Base-by-base conservation (phyloP, 2,113 vertebrate species). In the Ptilorrhoa leucosticta region DNA sequence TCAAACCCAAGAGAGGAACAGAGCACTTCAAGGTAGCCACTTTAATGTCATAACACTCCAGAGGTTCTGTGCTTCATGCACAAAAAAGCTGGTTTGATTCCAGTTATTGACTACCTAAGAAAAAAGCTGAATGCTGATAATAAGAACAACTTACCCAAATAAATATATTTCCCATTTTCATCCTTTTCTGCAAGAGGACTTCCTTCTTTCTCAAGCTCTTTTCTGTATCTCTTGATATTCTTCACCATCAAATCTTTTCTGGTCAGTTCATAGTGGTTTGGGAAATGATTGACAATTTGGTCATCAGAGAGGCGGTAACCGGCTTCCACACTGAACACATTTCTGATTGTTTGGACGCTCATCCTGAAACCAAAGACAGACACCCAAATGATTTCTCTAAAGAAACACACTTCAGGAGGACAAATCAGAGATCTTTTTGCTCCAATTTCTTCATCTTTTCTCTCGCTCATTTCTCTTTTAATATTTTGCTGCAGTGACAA, bases 171-270 rank as follows among this genome's bases (percentile, higher is more conserved):
- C 10, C 99, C 99, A 39, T 99, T 99, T 80, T 99, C 99, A 50
- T 99, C 99, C 91, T 99, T 99, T 95, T 99, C 99, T 0, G 99
- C 99, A 75, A 99, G 96, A 1, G 98, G 98, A 85, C 98, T 99
- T 70, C 98, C 97, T 94, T 99, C 99, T 82, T 99, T 99, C 95
- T 99, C 99, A 76, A 99, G 97, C 56, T 99, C 99, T 78, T 99
- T 99, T 72, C 99, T 98, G 89, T 99, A 99, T 42, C 99, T 98
- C 60, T 99, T 99, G 75, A 99, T 99, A 87, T 99, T 99, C 96
- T 99, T 99, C 89, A 99, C 99, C 99, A 99, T 99, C 97, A 99
- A 96, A 84, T 99, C 99, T 91, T 99, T 99, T 44, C 99, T 98
- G 48, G 99, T 99, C 93, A 99, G 97, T 60, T 99, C 99, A 21